A percentile compares a stretch with the other conserved stretches of the same genome.
phyloP scores from a whole-genome alignment of 2,113 vertebrate species.

The Dinomys branickii region DNA sequence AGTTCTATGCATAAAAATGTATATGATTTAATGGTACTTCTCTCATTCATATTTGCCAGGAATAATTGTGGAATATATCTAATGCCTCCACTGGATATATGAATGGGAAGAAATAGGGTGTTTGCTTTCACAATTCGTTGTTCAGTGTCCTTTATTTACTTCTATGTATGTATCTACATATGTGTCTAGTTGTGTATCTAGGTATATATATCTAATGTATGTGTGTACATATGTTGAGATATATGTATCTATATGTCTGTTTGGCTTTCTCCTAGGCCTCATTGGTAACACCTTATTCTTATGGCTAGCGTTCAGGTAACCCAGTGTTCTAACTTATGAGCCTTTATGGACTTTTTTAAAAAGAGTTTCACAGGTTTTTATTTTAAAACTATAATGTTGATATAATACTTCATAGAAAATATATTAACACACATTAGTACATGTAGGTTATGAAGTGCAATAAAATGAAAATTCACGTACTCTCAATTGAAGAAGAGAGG shows the following conservation, averaged over 20 bases:
- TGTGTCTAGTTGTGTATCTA: background rate
- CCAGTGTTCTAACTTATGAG: background rate
- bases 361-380: background rate
- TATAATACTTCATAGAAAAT: background rate
- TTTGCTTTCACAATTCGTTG: constrained; percentile 39
- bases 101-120: background rate
- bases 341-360: background rate
- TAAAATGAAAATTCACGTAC: background rate
- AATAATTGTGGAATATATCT: constrained; percentile 26
- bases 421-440: background rate
- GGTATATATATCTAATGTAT: background rate
- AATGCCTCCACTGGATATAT: background rate
- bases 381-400: background rate
- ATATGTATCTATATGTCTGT: background rate
- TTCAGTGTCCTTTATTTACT: background rate
- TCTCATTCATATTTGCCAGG: background rate
- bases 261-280: background rate
- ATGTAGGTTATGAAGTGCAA: background rate
- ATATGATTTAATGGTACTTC: background rate
- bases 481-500: background rate
- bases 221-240: background rate
- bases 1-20: constrained; percentile 10
- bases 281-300: background rate
- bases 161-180: background rate
- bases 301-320: background rate